These are phyloP conservation scores for Xanthia togata DNA, from an alignment of 2,888 invertebrate genomes.

Conservation along the genomic window DNA sequence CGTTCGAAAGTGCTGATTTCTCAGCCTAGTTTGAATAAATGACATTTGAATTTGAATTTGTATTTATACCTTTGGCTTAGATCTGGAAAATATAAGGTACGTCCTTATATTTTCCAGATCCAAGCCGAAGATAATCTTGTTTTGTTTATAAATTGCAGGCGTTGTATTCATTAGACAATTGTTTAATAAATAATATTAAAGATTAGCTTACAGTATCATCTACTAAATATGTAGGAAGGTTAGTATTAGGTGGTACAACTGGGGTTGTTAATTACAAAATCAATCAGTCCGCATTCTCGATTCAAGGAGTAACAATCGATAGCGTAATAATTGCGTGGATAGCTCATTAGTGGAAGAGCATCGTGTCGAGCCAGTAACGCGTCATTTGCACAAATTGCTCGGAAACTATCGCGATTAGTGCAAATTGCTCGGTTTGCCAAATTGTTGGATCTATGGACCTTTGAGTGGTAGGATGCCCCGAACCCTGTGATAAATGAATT, in stretches of 20 bases:
- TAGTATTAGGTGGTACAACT: not conserved
- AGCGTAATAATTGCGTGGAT: conserved; percentile 76
- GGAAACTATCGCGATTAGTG: conserved; percentile 84
- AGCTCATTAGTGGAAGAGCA: conserved; percentile 81
- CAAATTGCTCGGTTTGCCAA: conserved; percentile 84
- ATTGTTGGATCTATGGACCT: conserved; percentile 76
- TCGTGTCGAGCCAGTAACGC: conserved; percentile 75
- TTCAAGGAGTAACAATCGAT: conserved; percentile 72
- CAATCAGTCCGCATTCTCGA: conserved; percentile 44
- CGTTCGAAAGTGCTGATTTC: no score
- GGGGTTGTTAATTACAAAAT: conserved; percentile 38
- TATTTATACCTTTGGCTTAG: no score
- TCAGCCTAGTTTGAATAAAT: no score
- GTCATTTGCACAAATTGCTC: conserved; percentile 83
- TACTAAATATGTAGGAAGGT: not conserved
- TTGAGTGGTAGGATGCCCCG: conserved; percentile 38
- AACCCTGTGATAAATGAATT: conserved; percentile 43
- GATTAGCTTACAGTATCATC: not conserved
- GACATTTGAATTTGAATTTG: no score
- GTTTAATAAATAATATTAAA: not conserved
- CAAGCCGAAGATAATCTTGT: not conserved
- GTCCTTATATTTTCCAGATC: not conserved
- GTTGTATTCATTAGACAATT: not conserved
- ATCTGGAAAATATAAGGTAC: no score
- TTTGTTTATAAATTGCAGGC: not conserved